Percentiles rank a stretch among this genome's conserved stretches.
phyloP scores from a whole-genome alignment of 2,797 vertebrate species.

The Babyrousa celebensis region DNA sequence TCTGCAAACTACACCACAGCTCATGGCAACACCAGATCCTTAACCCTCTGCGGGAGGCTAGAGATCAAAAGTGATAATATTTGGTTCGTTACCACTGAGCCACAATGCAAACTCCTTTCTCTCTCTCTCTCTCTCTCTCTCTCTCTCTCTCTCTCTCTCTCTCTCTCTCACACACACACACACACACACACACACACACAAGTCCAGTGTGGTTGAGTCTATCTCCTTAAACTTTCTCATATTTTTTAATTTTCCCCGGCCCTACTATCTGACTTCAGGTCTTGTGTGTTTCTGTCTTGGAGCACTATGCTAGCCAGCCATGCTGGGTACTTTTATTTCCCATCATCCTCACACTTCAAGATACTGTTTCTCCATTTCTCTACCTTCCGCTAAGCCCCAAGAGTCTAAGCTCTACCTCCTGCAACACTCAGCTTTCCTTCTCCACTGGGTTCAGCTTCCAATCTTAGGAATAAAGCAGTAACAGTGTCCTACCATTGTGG shows the following conservation, averaged over 20 bases:
- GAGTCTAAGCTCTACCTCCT: not conserved
- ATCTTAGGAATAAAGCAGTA: not conserved
- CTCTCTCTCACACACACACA: not conserved
- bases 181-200: not conserved
- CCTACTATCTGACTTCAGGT: not conserved
- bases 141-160: not conserved
- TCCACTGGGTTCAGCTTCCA: not conserved
- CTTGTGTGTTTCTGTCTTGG: not conserved
- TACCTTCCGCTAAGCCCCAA: not conserved
- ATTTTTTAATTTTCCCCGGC: not conserved
- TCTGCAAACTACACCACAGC: too few species aligned
- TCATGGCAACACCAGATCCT: too few species aligned
- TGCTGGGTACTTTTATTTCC: not conserved
- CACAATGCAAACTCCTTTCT: too few species aligned
- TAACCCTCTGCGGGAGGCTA: too few species aligned
- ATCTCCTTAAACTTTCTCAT: not conserved
- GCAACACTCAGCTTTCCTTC: not conserved
- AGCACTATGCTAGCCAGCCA: not conserved
- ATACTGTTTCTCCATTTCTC: not conserved
- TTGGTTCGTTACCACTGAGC: too few species aligned
- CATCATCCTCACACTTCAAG: not conserved
- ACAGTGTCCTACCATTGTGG: not conserved
- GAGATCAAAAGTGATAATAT: too few species aligned
- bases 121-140: accelerated
- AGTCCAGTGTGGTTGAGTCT: not conserved